A percentile compares a stretch with the other conserved stretches of the same genome.
Evolutionary conservation across 2,113 vertebrate genomes (phyloP).

Genomic region (Lycocorax pyrrhopterus): DNA sequence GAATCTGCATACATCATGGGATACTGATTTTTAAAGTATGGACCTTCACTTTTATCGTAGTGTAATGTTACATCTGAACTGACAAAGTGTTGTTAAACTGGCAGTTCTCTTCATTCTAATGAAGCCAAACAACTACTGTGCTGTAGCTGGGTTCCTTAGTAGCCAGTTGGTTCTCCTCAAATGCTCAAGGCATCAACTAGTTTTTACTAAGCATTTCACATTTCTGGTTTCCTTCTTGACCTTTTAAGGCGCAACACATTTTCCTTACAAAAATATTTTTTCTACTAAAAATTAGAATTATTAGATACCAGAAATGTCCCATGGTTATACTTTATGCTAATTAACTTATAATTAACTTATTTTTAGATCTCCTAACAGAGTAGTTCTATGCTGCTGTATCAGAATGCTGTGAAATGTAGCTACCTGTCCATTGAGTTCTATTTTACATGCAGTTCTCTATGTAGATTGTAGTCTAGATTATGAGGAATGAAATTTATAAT

Average conservation of each 20-base stretch:
- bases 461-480: neutral
- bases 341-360: neutral
- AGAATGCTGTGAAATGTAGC: neutral
- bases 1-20: neutral
- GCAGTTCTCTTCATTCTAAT: neutral
- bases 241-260: neutral
- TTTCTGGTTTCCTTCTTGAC: neutral
- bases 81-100: neutral
- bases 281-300: neutral
- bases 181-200: neutral
- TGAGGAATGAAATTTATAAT: neutral
- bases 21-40: neutral
- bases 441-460: neutral
- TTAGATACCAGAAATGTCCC: neutral
- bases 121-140: neutral
- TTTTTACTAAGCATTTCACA: neutral
- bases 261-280: neutral
- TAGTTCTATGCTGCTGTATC: neutral
- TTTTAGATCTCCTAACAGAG: neutral
- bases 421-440: neutral
- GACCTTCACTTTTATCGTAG: neutral
- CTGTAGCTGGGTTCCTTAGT: neutral
- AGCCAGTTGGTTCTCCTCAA: neutral
- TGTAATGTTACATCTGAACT: neutral
- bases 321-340: neutral